These are phyloP conservation scores for Falco biarmicus DNA, from an alignment of 2,797 vertebrate species.

Conservation along the genomic window DNA sequence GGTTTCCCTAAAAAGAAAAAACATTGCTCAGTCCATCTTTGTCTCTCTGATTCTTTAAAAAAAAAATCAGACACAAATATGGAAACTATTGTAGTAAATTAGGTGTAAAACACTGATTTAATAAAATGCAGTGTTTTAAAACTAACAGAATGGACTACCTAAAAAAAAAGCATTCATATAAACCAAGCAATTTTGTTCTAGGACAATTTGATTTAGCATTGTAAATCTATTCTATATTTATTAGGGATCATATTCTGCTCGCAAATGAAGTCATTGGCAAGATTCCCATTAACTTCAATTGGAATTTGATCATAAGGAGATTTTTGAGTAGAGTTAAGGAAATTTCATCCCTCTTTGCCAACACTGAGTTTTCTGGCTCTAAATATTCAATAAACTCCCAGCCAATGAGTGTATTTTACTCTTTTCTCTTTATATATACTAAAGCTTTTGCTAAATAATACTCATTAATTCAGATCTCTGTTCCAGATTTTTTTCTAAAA, in stretches of 20 bases:
- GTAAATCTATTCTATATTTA: slow-evolving; percentile 1
- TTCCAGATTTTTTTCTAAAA: background rate
- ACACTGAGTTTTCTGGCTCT: background rate
- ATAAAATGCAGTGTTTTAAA: background rate
- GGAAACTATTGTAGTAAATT: slow-evolving; percentile 5
- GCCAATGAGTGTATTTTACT: background rate
- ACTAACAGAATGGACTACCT: background rate
- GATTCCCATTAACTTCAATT: background rate
- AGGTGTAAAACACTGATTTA: background rate
- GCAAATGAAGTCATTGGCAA: background rate
- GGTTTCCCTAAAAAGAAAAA: background rate
- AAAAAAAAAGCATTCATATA: background rate
- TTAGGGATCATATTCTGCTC: background rate
- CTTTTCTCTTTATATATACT: slow-evolving; percentile 33
- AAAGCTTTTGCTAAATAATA: slow-evolving; percentile 29
- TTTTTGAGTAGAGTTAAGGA: background rate
- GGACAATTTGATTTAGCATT: background rate
- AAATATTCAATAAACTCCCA: background rate
- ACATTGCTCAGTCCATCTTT: background rate
- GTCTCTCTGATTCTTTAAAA: background rate
- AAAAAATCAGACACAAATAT: background rate
- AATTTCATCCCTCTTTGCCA: background rate
- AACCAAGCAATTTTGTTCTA: background rate
- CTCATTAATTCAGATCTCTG: background rate
- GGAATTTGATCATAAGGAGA: background rate